Percentiles rank a stretch among this genome's conserved stretches.
Evolutionary conservation across 2,797 vertebrate genomes (phyloP).

Genomic region (Sebastes vulpes): DNA sequence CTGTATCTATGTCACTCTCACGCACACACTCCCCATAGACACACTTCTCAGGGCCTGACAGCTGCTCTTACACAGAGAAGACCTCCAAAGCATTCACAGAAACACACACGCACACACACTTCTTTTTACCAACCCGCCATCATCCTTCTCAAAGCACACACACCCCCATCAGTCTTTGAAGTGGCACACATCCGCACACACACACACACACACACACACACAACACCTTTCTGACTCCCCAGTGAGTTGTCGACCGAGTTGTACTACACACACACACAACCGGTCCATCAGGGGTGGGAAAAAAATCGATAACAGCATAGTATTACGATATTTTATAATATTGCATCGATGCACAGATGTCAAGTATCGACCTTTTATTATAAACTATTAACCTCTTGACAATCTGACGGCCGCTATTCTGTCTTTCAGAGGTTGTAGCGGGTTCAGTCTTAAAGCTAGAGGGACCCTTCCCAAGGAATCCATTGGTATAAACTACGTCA

Average conservation of each 20-base stretch:
- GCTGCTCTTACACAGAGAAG: slow-evolving; percentile 53
- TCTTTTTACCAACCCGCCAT: not conserved
- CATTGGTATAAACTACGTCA: rapidly evolving
- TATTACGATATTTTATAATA: no score
- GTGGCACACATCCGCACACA: not conserved
- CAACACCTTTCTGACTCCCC: slow-evolving; percentile 10
- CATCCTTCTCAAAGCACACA: slow-evolving; percentile 3
- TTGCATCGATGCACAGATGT: no score
- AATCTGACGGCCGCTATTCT: no score
- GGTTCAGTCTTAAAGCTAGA: no score
- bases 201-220: slow-evolving; percentile 3
- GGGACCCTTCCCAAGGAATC: no score
- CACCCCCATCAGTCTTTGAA: slow-evolving; percentile 9
- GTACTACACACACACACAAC: not conserved
- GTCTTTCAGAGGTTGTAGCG: no score
- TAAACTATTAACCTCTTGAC: no score
- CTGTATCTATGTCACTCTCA: slow-evolving; percentile 15
- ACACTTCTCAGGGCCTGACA: slow-evolving; percentile 41
- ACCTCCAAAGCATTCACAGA: slow-evolving; percentile 23
- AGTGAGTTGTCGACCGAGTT: not conserved
- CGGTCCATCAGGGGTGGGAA: not conserved
- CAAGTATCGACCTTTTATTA: no score
- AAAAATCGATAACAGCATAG: no score
- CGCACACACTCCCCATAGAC: slow-evolving; percentile 22
- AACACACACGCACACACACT: not conserved